Base-by-base conservation (phyloP, 2,113 vertebrate genomes). In the human region DNA sequence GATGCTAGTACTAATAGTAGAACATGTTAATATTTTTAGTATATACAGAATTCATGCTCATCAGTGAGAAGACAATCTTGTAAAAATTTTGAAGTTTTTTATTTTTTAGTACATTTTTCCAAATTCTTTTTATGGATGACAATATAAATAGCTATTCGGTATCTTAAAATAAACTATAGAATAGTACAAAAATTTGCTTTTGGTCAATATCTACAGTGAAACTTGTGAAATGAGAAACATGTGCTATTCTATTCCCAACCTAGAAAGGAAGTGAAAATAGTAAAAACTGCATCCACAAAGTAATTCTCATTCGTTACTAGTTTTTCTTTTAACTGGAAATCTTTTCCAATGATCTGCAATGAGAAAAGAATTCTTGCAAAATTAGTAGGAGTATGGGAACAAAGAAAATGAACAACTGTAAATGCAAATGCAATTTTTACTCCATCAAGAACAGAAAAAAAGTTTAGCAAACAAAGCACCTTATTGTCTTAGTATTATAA, bases 301-400 rank as follows among this genome's bases (percentile, higher is more conserved):
- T 45, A 91, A 43, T 68, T 86, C 22, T 90, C 5, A 0, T 57
- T 83, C 59, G 2, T 32, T 83, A 68, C 35, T 82, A 50, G 13
- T 83, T 88, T 93, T 7, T 66, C 38, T 83, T 90, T 3, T 92
- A 87, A 82, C 14, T 73, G 10, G 5, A 86, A 95, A 61, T 25
- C 2, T 59, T 94, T 94, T 70, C 13, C 17, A 75, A 14, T 90
- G 6, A 64, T 75, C 1, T 83, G 6, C 6, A 93, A 79, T 32
- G 8, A 89, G 40, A 85, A 97, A 94, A 96, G 0, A 78, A 76
- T 89, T 76, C 43, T 76, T 27, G 7, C 12, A 87, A 97, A 92
- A 90, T 83, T 40, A 89, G 7, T 40, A 57, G 16, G 23, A 73
- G 5, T 20, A 70, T 84, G n/a, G 22, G 32, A 92, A 57, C 9